Base-by-base conservation (phyloP, 1,140 invertebrate genomes). In the Trigoniulus corallinus region DNA sequence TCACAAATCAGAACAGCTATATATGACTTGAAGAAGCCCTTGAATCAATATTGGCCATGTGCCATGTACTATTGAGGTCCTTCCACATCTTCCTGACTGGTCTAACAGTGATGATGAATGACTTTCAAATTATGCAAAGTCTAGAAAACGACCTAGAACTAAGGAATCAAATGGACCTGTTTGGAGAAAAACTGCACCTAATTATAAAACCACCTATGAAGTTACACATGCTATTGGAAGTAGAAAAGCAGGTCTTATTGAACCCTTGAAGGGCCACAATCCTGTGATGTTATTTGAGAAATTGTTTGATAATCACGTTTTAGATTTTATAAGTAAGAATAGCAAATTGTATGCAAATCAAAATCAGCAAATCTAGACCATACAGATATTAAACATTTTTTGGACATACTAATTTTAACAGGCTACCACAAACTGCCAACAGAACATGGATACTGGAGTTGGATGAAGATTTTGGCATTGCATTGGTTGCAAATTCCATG, bases 401-500 rank as follows among this genome's bases (percentile, higher is more conserved):
- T 7, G 48, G 48, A n/a, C 4, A 50, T 50, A 27, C 18, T 50
- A 18, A 4, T 50, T 3, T 18, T 50, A 3, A 45, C 20, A 25
- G 48, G 39, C 15, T 50, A 50, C 40, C 7, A 10, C 24, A 4
- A 50, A 42, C 12, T 50, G 18, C 25, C 48, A n/a, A 4, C 37
- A 20, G 27, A 27, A 43, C 10, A 26, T 7, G 25, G 20, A 20
- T 50, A 50, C 21, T 50, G 48, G 48, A 21, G 21, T 27, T 42
- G n/a, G 48, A 42, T 1, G 13, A 50, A 43, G 55, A 59, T 48
- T 49, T 49, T 1, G 37, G 56, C 49, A 58, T 54, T 47, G 47
- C 45, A 37, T 20, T 56, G 23, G 53, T 60, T 10, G 40, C 56
- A 13, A 24, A 53, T 55, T 39, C 42, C 13, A 59, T 59, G 54